These are phyloP conservation scores for Chrysolina oricalcia DNA, from an alignment of 2,888 invertebrate species.

Conservation along the genomic window DNA sequence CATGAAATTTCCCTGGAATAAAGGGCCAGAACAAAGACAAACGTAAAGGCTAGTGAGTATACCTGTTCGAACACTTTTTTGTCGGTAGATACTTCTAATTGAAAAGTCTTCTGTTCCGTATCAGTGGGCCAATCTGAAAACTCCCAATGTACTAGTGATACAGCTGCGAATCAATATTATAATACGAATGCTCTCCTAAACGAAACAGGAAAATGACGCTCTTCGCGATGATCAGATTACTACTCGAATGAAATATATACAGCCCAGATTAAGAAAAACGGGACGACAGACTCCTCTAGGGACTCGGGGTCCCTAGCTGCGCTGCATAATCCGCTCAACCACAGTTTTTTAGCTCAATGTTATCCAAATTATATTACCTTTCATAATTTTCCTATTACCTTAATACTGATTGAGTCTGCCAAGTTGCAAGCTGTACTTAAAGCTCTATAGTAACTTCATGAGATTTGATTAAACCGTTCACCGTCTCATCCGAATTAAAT, in stretches of 20 bases:
- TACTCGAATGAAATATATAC: slow-evolving; percentile 16
- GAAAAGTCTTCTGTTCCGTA: not conserved
- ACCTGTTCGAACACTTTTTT: too few relatives aligned
- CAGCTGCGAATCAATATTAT: slow-evolving; percentile 4
- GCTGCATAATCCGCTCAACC: slow-evolving; percentile 62
- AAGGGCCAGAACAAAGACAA: too few relatives aligned
- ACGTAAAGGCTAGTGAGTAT: too few relatives aligned
- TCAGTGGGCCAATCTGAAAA: not conserved
- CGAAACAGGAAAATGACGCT: slow-evolving; percentile 9
- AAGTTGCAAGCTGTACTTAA: slow-evolving; percentile 51
- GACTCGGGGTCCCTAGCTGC: slow-evolving; percentile 58
- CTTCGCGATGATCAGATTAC: slow-evolving; percentile 24
- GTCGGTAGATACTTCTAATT: not conserved
- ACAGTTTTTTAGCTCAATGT: slow-evolving; percentile 65
- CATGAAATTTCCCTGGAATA: too few relatives aligned
- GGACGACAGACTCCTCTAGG: slow-evolving; percentile 61
- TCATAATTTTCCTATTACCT: slow-evolving; percentile 58
- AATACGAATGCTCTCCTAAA: not conserved
- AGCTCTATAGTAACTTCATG: slow-evolving; percentile 38
- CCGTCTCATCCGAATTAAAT: slow-evolving; percentile 15
- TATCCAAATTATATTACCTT: slow-evolving; percentile 65
- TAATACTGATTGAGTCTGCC: slow-evolving; percentile 53
- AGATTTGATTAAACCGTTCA: slow-evolving; percentile 36
- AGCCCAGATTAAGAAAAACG: slow-evolving; percentile 27
- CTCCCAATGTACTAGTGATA: not conserved